A percentile compares a stretch with the other conserved stretches of the same genome.
These are phyloP conservation scores for Pipistrellus nathusii DNA, from an alignment of 2,797 vertebrate species.

Conservation along the genomic window DNA sequence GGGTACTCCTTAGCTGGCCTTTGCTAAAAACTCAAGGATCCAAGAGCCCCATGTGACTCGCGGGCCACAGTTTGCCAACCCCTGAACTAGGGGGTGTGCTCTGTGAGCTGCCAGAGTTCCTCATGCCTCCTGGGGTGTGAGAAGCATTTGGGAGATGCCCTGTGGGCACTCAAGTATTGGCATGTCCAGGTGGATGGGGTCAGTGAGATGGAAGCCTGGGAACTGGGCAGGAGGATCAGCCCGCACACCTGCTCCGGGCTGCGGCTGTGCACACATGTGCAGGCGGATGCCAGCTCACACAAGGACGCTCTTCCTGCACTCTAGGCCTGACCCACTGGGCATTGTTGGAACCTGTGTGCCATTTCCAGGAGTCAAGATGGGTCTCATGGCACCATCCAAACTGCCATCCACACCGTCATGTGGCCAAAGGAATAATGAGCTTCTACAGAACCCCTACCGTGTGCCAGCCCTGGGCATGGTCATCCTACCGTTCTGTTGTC, in stretches of 20 bases:
- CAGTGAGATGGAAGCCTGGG: background rate
- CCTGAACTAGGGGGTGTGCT: background rate
- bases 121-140: background rate
- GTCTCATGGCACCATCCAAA: background rate
- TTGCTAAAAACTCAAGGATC: no score
- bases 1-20: no score
- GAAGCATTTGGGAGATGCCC: background rate
- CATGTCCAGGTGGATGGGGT: background rate
- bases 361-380: background rate
- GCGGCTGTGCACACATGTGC: background rate
- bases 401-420: fast-evolving
- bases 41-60: no score
- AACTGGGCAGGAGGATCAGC: background rate
- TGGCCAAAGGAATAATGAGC: background rate
- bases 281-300: background rate
- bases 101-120: background rate
- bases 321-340: background rate
- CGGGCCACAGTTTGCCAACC: no score
- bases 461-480: background rate
- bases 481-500: background rate
- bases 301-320: background rate
- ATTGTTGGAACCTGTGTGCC: background rate
- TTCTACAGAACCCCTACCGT: background rate
- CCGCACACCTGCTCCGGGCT: fast-evolving
- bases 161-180: background rate